Conservation (phyloP, 2,888 invertebrate species). For the Parnassius apollo region DNA sequence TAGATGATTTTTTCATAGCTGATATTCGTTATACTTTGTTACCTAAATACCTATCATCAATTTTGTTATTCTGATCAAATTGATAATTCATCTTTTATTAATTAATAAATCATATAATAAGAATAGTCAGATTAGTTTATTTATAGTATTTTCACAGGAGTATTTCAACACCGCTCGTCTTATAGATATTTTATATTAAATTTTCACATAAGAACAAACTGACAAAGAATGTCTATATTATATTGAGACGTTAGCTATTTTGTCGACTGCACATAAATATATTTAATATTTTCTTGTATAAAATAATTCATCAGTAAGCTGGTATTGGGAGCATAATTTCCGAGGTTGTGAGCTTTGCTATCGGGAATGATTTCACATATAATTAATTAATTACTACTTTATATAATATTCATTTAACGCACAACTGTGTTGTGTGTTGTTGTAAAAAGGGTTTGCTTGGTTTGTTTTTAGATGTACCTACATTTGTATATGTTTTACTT, state of each 20-base stretch:
- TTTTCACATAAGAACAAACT: slow-evolving; percentile 18
- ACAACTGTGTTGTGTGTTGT: slow-evolving; percentile 72
- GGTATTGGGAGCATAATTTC: slow-evolving; percentile 81
- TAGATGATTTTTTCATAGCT: slow-evolving; percentile 11
- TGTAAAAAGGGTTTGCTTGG: slow-evolving; percentile 75
- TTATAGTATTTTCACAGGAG: slow-evolving; percentile 6
- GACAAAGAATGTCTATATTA: slow-evolving; percentile 23
- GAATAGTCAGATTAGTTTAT: slow-evolving; percentile 14
- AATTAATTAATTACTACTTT: slow-evolving; percentile 54
- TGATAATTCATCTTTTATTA: slow-evolving; percentile 28
- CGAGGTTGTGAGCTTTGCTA: slow-evolving; percentile 78
- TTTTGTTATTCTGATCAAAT: slow-evolving; percentile 37
- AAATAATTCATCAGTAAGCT: slow-evolving; percentile 69
- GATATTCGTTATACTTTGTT: slow-evolving; percentile 35
- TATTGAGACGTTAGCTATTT: slow-evolving; percentile 32
- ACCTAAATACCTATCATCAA: slow-evolving; percentile 54
- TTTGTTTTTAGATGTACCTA: slow-evolving; percentile 72
- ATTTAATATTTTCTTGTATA: slow-evolving; percentile 58
- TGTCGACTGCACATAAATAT: slow-evolving; percentile 52
- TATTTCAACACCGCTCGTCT: slow-evolving; percentile 12
- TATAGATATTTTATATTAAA: slow-evolving; percentile 15
- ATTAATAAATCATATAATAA: no score
- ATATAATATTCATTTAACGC: slow-evolving; percentile 66
- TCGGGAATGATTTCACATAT: slow-evolving; percentile 77
- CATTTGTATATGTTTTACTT: slow-evolving; percentile 67